Base-by-base conservation (phyloP, 2,888 invertebrate species). In the Meteorus cinctellus region DNA sequence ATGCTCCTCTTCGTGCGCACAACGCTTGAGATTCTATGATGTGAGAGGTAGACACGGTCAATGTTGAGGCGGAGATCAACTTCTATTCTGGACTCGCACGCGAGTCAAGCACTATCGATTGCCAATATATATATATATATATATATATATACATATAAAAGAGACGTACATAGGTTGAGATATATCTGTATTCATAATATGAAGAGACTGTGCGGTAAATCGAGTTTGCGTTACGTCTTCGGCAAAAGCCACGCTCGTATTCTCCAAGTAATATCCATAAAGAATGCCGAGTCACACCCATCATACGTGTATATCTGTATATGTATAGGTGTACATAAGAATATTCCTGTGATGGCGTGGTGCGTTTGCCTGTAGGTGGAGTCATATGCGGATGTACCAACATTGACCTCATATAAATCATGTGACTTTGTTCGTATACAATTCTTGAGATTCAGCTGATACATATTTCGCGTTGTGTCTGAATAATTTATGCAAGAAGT, bases 211-310 rank as follows among this genome's bases (percentile, higher is more conserved):
- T 48, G 69, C 60, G 70, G 75, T 71, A 45, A 71, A 71, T 73
- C 66, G 55, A 59, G 73, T 41, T 76, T 51, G 68, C 62, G 55
- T 67, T 67, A 67, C 67, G 67, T 67, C 67, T 67, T 67, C 67
- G 48, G 14, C 67, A 48, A 51, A 51, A 65, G 65, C n/a, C 55
- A 48, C 72, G 29, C 63, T 63, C 31, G 72, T 67, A 67, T 55
- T 67, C 80, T 72, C 80, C 79, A 78, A 80, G 81, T 83, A 84
- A 83, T 83, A 81, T 86, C 81, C 84, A 82, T 82, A 80, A 82
- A 82, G 85, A 86, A 87, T 87, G 84, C 36, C 69, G 72, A 82
- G 86, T 86, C 87, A 86, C 86, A 86, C 85, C 85, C 86, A 86
- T 84, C 83, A 80, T 80, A 81, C 19, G n/a, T 19, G 19, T 55